Evolutionary conservation across 30 jellyfish, hydroid and myxozoan genomes (phyloP), one percentile per base, ranked within the genome.

Genomic region (Chrysaora quinquecirrha): DNA sequence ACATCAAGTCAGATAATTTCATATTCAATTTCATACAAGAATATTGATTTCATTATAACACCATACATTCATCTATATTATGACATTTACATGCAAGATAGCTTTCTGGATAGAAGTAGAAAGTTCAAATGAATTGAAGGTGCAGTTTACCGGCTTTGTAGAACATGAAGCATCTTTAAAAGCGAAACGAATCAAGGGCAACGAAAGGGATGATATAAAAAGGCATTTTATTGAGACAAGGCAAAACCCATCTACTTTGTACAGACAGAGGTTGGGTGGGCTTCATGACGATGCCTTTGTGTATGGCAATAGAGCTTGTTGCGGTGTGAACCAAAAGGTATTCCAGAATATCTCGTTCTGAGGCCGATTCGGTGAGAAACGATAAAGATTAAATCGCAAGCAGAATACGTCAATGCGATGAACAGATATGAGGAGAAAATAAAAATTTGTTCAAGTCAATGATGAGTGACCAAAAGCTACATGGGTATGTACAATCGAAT

Each of bases 331-430:
- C 48, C 63, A 27, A 9, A 66, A 66, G 29, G 78, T 23, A 12
- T 66, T 66, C 31, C 78, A 66, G 14, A 34, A 66, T 33, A 66
- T 66, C 18, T 66, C 58, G 12, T 16, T 43, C 58, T 16, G 58
- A 43, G 58, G 58, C 58, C 12, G 16, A 16, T 16, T 6, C 9
- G 16, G 16, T 43, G 58, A 6, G 58, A 43, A n/a, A n/a, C n/a
- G n/a, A n/a, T n/a, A n/a, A n/a, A n/a, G n/a, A n/a, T n/a, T n/a
- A n/a, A n/a, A n/a, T n/a, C n/a, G n/a, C n/a, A n/a, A n/a, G n/a
- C n/a, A n/a, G n/a, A n/a, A n/a, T n/a, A n/a, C n/a, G n/a, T n/a
- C n/a, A n/a, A n/a, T n/a, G n/a, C n/a, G n/a, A n/a, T n/a, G n/a
- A n/a, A n/a, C n/a, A n/a, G n/a, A 43, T 43, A 6, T 6, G 58